phyloP scores from a whole-genome alignment of 2,888 invertebrate species.

The Mesochorus sp. region DNA sequence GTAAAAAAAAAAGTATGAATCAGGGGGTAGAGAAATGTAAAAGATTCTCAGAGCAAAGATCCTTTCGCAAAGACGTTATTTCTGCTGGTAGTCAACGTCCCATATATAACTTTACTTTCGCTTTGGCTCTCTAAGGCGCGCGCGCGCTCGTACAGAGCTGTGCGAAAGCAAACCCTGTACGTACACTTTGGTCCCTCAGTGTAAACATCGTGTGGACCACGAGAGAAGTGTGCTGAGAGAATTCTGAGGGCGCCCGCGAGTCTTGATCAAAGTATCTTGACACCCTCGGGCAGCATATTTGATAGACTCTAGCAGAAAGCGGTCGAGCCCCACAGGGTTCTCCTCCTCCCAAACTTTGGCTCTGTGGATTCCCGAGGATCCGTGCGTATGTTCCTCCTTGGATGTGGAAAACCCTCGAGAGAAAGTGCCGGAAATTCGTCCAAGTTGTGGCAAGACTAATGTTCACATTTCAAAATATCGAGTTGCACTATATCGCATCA shows the following conservation, averaged over 20 bases:
- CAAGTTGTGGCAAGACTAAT: conserved; percentile 48
- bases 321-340: conserved; percentile 42
- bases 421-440: conserved; percentile 50
- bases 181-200: conserved; percentile 73
- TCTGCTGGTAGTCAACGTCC: conserved; percentile 46
- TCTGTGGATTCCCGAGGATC: conserved; percentile 60
- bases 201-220: conserved; percentile 74
- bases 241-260: conserved; percentile 69
- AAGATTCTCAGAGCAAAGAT: conserved; percentile 13
- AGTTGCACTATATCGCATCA: conserved; percentile 25
- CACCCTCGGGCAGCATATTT: conserved; percentile 79
- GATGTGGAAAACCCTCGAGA: conserved; percentile 34
- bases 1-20: not conserved
- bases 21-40: conserved; percentile 18
- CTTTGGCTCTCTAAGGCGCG: conserved; percentile 42
- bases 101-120: conserved; percentile 34
- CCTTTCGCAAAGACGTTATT: conserved; percentile 47
- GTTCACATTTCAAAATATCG: conserved; percentile 41
- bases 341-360: conserved; percentile 55
- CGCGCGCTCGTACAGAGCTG: conserved; percentile 12
- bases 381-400: conserved; percentile 21
- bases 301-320: conserved; percentile 67
- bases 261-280: conserved; percentile 79
- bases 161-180: conserved; percentile 54
- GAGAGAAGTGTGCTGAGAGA: conserved; percentile 64